phyloP scores from a whole-genome alignment of 2,888 invertebrate species.

The Leptinotarsa peninsularis region DNA sequence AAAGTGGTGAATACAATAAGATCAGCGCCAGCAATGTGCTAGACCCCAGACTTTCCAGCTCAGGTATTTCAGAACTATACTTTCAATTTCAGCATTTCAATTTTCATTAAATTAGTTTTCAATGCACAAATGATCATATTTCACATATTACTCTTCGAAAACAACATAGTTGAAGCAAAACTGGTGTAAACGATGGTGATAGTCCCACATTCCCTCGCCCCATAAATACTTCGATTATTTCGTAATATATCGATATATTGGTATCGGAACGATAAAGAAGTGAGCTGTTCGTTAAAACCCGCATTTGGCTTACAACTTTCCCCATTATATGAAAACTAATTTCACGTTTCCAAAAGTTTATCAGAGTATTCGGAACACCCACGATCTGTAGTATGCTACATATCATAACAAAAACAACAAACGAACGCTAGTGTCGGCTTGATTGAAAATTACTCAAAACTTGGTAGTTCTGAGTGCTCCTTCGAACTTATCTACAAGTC shows the following conservation, averaged over 20 bases:
- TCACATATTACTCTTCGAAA: no score
- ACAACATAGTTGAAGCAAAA: no score
- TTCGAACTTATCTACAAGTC: constrained; percentile 29
- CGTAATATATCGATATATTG: not conserved
- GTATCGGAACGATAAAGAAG: not conserved
- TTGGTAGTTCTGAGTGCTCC: constrained; percentile 34
- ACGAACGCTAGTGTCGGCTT: constrained; percentile 22
- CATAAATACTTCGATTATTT: not conserved
- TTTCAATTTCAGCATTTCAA: no score
- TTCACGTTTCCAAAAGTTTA: constrained; percentile 36
- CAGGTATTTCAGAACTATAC: no score
- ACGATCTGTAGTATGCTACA: constrained; percentile 31
- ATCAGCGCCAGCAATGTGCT: no score
- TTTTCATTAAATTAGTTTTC: no score
- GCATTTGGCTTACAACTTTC: constrained; percentile 33
- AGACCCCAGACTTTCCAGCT: no score
- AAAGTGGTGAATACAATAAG: no score
- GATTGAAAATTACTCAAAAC: constrained; percentile 34
- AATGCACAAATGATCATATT: no score
- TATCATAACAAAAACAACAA: constrained; percentile 35
- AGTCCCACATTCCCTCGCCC: not conserved
- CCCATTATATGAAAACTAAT: constrained; percentile 35
- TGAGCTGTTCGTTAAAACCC: constrained; percentile 8
- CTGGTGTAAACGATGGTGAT: not conserved
- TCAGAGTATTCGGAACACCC: constrained; percentile 28